Evolutionary conservation across 2,888 invertebrate genomes (phyloP), one percentile per base, ranked within the genome.

Genomic region (Leucophora obtusa): DNA sequence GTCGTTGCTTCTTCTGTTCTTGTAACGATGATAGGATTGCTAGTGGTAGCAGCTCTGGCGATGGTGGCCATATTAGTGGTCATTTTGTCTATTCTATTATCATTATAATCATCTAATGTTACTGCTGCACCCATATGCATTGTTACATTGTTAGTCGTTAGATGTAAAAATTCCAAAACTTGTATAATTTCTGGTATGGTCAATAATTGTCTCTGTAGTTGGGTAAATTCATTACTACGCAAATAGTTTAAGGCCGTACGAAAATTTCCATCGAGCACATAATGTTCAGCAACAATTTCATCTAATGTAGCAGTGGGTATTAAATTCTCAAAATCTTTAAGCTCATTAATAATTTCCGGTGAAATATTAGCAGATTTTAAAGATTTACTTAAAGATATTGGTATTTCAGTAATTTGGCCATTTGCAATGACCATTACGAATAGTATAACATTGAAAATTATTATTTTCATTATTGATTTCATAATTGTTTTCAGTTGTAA

Each of bases 111-210:
- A 60, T 75, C 28, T 62, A 58, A 33, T 60, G 73, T 43, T 38
- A 6, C 62, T 68, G 24, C 68, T 47, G 60, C 62, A 63, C 53
- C 62, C 71, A 54, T 66, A 62, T 72, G 63, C 8, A 18, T 28
- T 15, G 50, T 70, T 56, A 50, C 74, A 54, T 70, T 76, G 53
- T 14, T 66, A 43, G 83, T 85, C 35, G 86, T 85, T 24, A 87
- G 78, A 83, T 88, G 88, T 79, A 87, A 75, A 82, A 83, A 88
- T 43, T 86, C 84, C 33, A 88, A 83, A 72, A 88, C 78, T 47
- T 85, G 83, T 71, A 85, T 84, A 33, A 88, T 83, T 72, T 88
- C 88, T 28, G 87, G 88, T 51, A 88, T 60, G 69, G 83, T 74
- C 33, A 88, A 85, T 7, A 83, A 82, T 51, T 75, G 84, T n/a